Base-by-base conservation (phyloP, 2,113 vertebrate genomes). In the Psittacula cyanocephala region DNA sequence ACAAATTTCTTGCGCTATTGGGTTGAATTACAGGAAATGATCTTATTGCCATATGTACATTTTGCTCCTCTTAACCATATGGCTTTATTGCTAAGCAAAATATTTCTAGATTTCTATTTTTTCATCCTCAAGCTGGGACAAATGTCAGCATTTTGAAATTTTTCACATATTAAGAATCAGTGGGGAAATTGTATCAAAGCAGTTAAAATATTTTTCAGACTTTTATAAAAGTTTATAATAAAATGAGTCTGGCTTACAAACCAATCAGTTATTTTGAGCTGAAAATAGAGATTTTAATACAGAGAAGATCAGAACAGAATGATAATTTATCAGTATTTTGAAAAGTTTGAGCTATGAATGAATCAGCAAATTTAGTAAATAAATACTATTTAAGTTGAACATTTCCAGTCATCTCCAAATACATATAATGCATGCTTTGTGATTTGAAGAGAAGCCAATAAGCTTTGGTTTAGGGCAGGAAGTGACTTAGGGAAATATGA, bases 21-120 rank as follows among this genome's bases (percentile, higher is more conserved):
- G 80, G 81, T 82, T 96, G 95, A 91, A 90, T 92, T 95, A 86
- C 77, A 92, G 90, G 57, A 90, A 76, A 92, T 81, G 50, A 93
- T 96, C 86, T 94, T 93, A 80, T 90, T 91, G 60, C 95, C 93
- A 93, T 94, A 95, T 92, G 93, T 91, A 88, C 83, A 0, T 88
- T 93, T 96, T 86, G 60, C 89, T 95, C 65, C 43, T 91, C 91
- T 95, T 94, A 97, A 89, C 91, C 96, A 95, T 97, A 95, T 96
- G 96, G 94, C 41, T 93, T 95, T 93, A 81, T 79, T 95, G 77
- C 89, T 93, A 95, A 96, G 91, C 64, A 95, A 96, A 96, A 95
- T 97, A 95, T 96, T 95, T 96, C 96, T 92, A 96, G 95, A 84
- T 89, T 89, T 96, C 95, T 97, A 91, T 96, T 95, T 97, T 97